Conservation (phyloP, 2,113 vertebrate genomes). For the Glareola pratincola region DNA sequence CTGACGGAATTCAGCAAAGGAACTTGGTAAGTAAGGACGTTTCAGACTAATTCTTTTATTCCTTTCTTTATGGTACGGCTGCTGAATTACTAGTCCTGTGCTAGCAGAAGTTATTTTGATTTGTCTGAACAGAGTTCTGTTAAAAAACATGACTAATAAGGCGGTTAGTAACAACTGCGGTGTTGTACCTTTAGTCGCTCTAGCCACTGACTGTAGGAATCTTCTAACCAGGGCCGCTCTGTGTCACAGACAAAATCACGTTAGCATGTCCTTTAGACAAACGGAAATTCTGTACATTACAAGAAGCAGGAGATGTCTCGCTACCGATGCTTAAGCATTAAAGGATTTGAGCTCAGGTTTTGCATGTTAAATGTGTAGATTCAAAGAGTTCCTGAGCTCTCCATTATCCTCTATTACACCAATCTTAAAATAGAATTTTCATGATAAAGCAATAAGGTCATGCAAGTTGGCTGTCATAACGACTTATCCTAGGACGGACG, state of each 20-base stretch:
- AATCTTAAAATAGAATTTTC: not conserved
- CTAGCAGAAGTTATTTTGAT: not conserved
- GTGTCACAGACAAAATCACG: not conserved
- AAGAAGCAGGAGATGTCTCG: not conserved
- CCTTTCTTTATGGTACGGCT: not conserved
- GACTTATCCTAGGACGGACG: rapidly evolving
- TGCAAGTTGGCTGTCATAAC: rapidly evolving
- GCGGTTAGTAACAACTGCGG: not conserved
- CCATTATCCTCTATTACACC: not conserved
- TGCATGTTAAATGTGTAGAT: rapidly evolving
- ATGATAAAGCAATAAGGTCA: not conserved
- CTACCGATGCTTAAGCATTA: not conserved
- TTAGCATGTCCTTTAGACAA: not conserved
- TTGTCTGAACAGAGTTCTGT: not conserved
- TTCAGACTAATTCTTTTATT: not conserved
- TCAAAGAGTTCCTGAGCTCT: not conserved
- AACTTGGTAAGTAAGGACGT: not conserved
- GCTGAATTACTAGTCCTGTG: not conserved
- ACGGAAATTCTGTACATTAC: rapidly evolving
- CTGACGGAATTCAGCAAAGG: not conserved
- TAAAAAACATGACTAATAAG: not conserved
- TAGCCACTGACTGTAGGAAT: conserved; percentile 88
- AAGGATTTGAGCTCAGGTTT: not conserved
- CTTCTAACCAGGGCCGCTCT: conserved; percentile 95
- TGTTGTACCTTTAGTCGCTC: conserved; percentile 85